Base-by-base conservation (phyloP, 2,113 vertebrate genomes). In the Muscicapa adusta region DNA sequence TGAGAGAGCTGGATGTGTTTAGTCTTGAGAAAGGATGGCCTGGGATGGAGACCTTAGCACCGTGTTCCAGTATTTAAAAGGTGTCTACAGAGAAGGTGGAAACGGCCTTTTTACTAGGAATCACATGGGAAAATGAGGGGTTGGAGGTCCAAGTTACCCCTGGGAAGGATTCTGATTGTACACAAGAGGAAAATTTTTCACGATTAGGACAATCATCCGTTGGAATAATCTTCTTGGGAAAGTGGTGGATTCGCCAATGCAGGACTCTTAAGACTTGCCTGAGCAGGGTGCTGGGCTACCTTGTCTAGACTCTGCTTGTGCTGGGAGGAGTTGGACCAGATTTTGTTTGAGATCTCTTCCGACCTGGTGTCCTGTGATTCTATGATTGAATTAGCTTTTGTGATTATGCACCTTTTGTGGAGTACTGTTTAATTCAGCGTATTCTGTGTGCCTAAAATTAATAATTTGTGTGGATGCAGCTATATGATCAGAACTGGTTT, bases 211-310 rank as follows among this genome's bases (percentile, higher is more conserved):
- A 10, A 8, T 47, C 47, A 47, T 8, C 29, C 19, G 10, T 26
- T 53, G 45, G 38, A 67, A 45, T 60, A n/a, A 53, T 67, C 20
- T 38, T 51, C 8, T 14, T 82, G 77, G 25, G 10, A n/a, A 67
- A 31, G 17, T 54, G 29, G 6, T 40, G 29, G 54, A 13, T 75
- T 68, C n/a, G 47, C 8, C 17, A 18, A 0, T 0, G 2, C 6
- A 31, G 54, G 47, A 34, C 24, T 67, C 38, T 28, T 24, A 20
- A 54, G 29, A 34, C 42, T 68, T 68, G 29, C 25, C 25, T 29
- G 9, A n/a, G 25, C n/a, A 61, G 16, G 7, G 14, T 54, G 14
- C 25, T 68, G n/a, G 29, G 4, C 29, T 51, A 2, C 11, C 29
- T 61, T 68, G 45, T 31, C n/a, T 34, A 33, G 25, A 26, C 20